Evolutionary conservation across 2,888 invertebrate genomes (phyloP).

Genomic region (Eumacrocentrus americanus): DNA sequence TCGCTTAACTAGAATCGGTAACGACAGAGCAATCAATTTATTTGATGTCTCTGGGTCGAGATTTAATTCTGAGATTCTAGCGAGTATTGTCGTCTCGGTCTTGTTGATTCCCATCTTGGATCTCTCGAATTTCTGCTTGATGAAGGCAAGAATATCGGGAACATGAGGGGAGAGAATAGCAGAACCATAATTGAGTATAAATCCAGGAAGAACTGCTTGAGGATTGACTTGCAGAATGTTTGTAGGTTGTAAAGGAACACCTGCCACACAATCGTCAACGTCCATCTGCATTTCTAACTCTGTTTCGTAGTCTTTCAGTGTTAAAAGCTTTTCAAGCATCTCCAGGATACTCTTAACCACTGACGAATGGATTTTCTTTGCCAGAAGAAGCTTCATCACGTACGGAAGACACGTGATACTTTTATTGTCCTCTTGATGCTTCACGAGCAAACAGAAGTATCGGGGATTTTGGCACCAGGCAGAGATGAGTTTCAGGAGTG

Average conservation of each 20-base stretch:
- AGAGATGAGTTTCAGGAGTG: constrained; percentile 78
- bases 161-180: constrained; percentile 77
- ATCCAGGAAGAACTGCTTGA: constrained; percentile 44
- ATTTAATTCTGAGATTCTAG: constrained; percentile 77
- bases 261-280: constrained; percentile 39
- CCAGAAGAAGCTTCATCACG: constrained; percentile 74
- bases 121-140: constrained; percentile 71
- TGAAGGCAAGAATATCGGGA: constrained; percentile 71
- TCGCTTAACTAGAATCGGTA: constrained; percentile 76
- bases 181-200: constrained; percentile 71
- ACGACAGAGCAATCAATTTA: constrained; percentile 70
- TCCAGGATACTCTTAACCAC: constrained; percentile 76
- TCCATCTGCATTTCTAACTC: constrained; percentile 60
- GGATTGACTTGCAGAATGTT: constrained; percentile 18
- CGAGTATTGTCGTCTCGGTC: constrained; percentile 76
- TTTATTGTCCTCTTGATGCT: constrained; percentile 63
- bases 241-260: constrained; percentile 18
- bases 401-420: constrained; percentile 69
- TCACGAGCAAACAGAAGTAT: constrained; percentile 75
- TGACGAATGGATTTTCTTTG: constrained; percentile 69
- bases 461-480: constrained; percentile 82
- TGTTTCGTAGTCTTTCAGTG: constrained; percentile 68
- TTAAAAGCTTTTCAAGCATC: constrained; percentile 77
- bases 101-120: constrained; percentile 69
- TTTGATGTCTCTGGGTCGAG: constrained; percentile 72